Conservation (phyloP, 2,888 invertebrate species). For the Notodonta ziczac region DNA sequence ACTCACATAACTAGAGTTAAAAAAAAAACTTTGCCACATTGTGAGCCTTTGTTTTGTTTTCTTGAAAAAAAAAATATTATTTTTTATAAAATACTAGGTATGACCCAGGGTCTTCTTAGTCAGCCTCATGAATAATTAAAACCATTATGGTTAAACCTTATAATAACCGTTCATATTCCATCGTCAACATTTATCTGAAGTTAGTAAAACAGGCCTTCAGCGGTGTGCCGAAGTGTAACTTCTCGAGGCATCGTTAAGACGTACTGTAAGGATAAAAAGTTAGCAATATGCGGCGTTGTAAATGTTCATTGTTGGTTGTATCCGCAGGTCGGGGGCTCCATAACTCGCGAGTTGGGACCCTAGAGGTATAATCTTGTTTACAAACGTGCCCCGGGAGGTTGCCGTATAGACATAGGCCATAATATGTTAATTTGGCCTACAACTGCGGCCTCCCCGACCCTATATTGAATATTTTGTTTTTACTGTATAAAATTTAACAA, state of each 20-base stretch:
- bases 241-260: slow-evolving; percentile 6
- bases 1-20: too few relatives aligned
- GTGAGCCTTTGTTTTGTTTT: too few relatives aligned
- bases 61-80: too few relatives aligned
- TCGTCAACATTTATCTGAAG: background rate
- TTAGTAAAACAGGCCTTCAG: background rate
- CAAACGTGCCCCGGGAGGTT: slow-evolving; percentile 51
- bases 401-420: slow-evolving; percentile 53
- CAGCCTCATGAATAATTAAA: too few relatives aligned
- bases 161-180: background rate
- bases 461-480: slow-evolving; percentile 70
- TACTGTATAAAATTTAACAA: slow-evolving; percentile 61
- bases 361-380: slow-evolving; percentile 59
- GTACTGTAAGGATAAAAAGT: slow-evolving; percentile 18
- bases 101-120: too few relatives aligned
- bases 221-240: background rate
- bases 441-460: slow-evolving; percentile 54
- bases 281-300: slow-evolving; percentile 32
- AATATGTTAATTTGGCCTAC: slow-evolving; percentile 68
- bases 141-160: background rate
- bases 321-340: slow-evolving; percentile 39
- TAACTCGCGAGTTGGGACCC: slow-evolving; percentile 50
- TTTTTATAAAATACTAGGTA: too few relatives aligned
- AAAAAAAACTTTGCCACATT: too few relatives aligned
- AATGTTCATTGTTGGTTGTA: slow-evolving; percentile 40